Evolutionary conservation across 2,888 invertebrate genomes (phyloP), one percentile per base, ranked within the genome.

Genomic region (Helicoverpa assulta): DNA sequence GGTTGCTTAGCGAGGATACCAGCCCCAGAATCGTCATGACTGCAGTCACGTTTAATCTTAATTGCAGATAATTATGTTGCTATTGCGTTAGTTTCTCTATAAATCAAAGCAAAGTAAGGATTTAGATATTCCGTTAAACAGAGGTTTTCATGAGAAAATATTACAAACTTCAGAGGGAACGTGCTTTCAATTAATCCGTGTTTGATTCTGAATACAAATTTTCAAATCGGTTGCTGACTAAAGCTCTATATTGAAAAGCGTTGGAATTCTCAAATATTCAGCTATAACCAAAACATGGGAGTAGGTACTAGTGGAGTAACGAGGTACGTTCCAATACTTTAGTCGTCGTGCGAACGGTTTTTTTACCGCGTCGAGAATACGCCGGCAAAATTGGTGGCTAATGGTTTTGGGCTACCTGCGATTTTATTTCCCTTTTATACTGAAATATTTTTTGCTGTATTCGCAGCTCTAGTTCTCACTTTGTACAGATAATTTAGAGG

Each of bases 281-380:
- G 26, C 51, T 67, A 67, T 66, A 60, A 77, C 60, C 26, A 78
- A 77, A 73, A 69, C 60, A 54, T 78, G 54, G 33, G 57, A 73
- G 63, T 77, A 77, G 64, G 60, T 37, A 62, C 26, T 59, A 51
- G 43, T 33, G 3, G 8, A 75, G 19, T 71, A 63, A 61, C 71
- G 43, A 67, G 43, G 37, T 63, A 47, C 37, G 53, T 61, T 64
- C 51, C 18, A 37, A 66, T 68, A 57, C 21, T 56, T 33, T 60
- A 53, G 26, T 26, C 68, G 53, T 62, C 21, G 53, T n/a, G 56
- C 37, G 37, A 37, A 58, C 16, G n/a, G 16, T 50, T 67, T 76
- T 75, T 70, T 60, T 37, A 37, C 62, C 26, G 14, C 37, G 21
- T 37, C 54, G 18, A 52, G 58, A 61, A 52, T 37, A 47, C 56